Conservation (phyloP, 2,888 invertebrate species). For the Carpatolechia fugitivella region DNA sequence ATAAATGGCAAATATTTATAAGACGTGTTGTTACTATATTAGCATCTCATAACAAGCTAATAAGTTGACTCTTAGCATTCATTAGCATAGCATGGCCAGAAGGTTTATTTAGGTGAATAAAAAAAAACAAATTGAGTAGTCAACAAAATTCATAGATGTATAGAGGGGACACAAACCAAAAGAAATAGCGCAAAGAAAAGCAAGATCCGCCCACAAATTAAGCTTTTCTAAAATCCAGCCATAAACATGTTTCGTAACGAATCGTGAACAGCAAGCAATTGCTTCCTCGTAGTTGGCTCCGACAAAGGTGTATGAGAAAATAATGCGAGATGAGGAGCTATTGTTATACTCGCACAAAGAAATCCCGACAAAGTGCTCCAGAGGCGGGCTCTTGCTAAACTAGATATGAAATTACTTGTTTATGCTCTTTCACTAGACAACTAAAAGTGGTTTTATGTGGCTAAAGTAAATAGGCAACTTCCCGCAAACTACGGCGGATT, state of each 20-base stretch:
- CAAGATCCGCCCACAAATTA: not conserved
- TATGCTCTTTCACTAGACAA: slow-evolving; percentile 19
- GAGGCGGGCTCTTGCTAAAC: slow-evolving; percentile 37
- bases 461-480: slow-evolving; percentile 1
- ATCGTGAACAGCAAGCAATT: slow-evolving; percentile 53
- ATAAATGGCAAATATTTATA: too few relatives aligned
- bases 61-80: too few relatives aligned
- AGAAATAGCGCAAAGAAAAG: too few relatives aligned
- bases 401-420: slow-evolving; percentile 43
- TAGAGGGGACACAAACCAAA: too few relatives aligned
- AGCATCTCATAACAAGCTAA: too few relatives aligned
- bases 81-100: too few relatives aligned
- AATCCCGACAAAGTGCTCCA: slow-evolving; percentile 42
- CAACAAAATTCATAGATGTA: too few relatives aligned
- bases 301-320: slow-evolving; percentile 54
- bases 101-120: too few relatives aligned
- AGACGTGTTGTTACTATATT: too few relatives aligned
- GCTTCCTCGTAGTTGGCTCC: slow-evolving; percentile 27
- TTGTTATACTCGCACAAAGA: slow-evolving; percentile 51
- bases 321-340: slow-evolving; percentile 55
- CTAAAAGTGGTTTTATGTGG: not conserved
- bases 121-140: too few relatives aligned
- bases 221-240: slow-evolving; percentile 18
- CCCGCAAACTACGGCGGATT: not conserved
- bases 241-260: slow-evolving; percentile 44